Evolutionary conservation across 2,888 invertebrate species (phyloP).

Genomic region (Drepanosiphum platanoidis): DNA sequence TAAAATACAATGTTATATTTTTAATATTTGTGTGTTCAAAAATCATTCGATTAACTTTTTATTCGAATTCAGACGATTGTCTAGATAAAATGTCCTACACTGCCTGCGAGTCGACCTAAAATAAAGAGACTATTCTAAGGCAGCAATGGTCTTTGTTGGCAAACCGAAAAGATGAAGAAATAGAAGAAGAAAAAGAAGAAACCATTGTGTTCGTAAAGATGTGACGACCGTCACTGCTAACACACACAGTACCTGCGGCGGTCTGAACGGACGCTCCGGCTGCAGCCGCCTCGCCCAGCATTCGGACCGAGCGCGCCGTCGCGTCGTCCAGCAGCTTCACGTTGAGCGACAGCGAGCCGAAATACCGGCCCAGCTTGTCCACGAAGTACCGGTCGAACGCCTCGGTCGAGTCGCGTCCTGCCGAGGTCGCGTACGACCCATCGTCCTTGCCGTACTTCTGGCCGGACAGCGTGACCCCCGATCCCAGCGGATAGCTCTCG

Average conservation of each 20-base stretch:
- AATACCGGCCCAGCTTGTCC: slow-evolving; percentile 62
- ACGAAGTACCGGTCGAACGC: slow-evolving; percentile 61
- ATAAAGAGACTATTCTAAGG: too few species aligned
- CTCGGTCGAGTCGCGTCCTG: slow-evolving; percentile 57
- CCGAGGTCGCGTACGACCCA: background rate
- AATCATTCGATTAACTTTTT: too few species aligned
- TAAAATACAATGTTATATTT: too few species aligned
- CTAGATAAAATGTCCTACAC: too few species aligned
- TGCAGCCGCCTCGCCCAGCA: slow-evolving; percentile 60
- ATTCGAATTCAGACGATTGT: too few species aligned
- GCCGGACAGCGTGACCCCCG: slow-evolving; percentile 76
- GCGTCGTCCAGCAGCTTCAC: slow-evolving; percentile 64
- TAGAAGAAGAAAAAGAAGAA: too few species aligned
- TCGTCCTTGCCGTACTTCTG: background rate
- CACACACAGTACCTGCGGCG: slow-evolving; percentile 41
- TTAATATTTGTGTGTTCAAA: too few species aligned
- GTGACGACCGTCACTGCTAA: too few species aligned
- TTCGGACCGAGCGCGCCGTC: slow-evolving; percentile 60
- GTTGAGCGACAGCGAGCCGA: slow-evolving; percentile 63
- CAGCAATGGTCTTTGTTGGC: too few species aligned
- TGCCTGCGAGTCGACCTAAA: too few species aligned
- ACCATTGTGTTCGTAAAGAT: too few species aligned
- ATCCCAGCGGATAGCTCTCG: slow-evolving; percentile 74
- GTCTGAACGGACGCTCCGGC: slow-evolving; percentile 55
- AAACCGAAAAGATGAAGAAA: too few species aligned